These are phyloP conservation scores for Hydra vulgaris DNA, from an alignment of 30 jellyfish, hydroid and myxozoan genomes.

Conservation along the genomic window DNA sequence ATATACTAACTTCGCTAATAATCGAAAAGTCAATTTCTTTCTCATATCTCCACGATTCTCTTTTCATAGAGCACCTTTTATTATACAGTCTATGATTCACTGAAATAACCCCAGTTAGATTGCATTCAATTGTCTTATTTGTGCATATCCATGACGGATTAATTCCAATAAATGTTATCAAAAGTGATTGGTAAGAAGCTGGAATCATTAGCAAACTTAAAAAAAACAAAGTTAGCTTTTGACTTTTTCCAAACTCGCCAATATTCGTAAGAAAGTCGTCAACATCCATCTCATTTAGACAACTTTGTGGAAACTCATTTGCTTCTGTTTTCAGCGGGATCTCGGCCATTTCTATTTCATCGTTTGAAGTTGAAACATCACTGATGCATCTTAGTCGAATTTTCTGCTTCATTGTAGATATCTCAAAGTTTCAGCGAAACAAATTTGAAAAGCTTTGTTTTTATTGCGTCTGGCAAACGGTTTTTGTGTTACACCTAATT, in stretches of 20 bases:
- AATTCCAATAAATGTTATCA: slow-evolving; percentile 52
- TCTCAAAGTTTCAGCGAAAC: no score
- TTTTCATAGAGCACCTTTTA: slow-evolving; percentile 42
- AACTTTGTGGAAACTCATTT: no score
- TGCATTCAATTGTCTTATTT: slow-evolving; percentile 9
- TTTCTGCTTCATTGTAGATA: no score
- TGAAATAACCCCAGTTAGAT: slow-evolving; percentile 2
- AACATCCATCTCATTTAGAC: slow-evolving; percentile 29
- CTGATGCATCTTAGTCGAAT: no score
- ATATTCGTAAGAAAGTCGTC: slow-evolving; percentile 44
- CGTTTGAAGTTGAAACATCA: no score
- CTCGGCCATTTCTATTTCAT: not conserved
- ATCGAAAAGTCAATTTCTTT: slow-evolving; percentile 41
- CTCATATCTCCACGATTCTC: slow-evolving; percentile 48
- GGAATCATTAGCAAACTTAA: slow-evolving; percentile 71
- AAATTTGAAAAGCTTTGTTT: no score
- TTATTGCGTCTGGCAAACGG: no score
- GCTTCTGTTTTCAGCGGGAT: no score
- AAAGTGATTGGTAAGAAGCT: slow-evolving; percentile 57
- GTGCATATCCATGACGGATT: slow-evolving; percentile 35
- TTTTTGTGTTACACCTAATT: no score
- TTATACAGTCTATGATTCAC: not conserved
- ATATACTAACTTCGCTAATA: slow-evolving; percentile 54
- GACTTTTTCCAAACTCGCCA: slow-evolving; percentile 78
- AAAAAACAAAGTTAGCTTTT: slow-evolving; percentile 28